Evolutionary conservation across 2,888 invertebrate species (phyloP), one percentile per base, ranked within the genome.

Genomic region (Eueremaeus valkanovi): DNA sequence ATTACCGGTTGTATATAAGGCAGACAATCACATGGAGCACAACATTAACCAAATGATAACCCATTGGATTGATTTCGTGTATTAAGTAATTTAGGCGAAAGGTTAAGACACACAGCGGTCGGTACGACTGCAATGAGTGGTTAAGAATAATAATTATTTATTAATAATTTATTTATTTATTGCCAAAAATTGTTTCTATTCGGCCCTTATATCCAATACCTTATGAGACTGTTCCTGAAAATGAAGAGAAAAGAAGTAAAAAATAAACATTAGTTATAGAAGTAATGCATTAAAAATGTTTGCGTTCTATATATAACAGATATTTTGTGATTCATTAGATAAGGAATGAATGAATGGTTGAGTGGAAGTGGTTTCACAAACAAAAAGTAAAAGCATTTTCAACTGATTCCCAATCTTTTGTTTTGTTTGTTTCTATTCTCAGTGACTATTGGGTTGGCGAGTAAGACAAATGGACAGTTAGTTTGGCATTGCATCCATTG

Each of bases 1-100:
- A 24, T 84, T 83, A 94, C 93, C 91, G 90, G 87, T 91, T 92
- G 85, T 93, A 96, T 81, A 95, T 88, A 79, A 95, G 85, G 80
- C 93, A 94, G 77, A 77, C 79, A 36, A 76, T 31, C 5, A 73
- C 72, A 68, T 79, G 79, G 0, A 80, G 72, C 6, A 78, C 11
- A 13, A 78, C 74, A 72, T 80, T 80, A 1, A 78, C 76, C 16
- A 79, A 55, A 73, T 80, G 80, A 72, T 78, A 80, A 33, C 80
- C 80, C 31, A 77, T 73, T 21, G 80, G 79, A 45, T 78, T 73
- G 16, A 79, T 76, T 58, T 74, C 78, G 68, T 79, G 78, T 27
- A 80, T 36, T 73, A 72, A 70, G 66, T 79, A 80, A 63, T 79
- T 80, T 21, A 79, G 29, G 27, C 79, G 79, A 66, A 80, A 80